These are phyloP conservation scores for Microcebus lehilahytsara DNA, from an alignment of 2,113 vertebrate genomes.

Conservation along the genomic window DNA sequence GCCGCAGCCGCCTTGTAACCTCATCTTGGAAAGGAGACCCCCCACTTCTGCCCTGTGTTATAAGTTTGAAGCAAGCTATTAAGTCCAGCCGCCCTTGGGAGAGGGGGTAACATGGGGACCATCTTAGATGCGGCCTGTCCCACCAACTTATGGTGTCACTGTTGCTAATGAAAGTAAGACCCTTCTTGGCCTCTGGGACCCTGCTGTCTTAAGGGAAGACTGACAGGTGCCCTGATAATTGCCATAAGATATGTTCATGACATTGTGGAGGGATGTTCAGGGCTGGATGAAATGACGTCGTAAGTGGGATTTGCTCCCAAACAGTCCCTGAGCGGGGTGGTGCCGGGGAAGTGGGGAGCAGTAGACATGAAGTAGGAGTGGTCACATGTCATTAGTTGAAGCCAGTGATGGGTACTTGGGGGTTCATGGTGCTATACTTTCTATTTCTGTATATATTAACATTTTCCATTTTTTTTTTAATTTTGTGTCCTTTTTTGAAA, in stretches of 20 bases:
- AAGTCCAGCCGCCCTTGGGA: neutral
- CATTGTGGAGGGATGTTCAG: neutral
- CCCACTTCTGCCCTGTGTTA: neutral
- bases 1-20: neutral
- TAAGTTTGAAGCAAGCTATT: neutral
- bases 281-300: neutral
- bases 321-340: neutral
- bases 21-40: neutral
- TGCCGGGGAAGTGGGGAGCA: neutral
- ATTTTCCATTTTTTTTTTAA: neutral
- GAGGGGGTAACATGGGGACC: too few species aligned
- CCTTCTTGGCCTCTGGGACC: neutral
- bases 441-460: neutral
- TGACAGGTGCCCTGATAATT: neutral
- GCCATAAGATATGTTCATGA: neutral
- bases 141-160: neutral
- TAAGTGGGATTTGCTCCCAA: neutral
- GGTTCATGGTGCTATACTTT: neutral
- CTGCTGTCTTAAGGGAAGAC: neutral
- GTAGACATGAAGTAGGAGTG: neutral
- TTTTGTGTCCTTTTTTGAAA: neutral
- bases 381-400: neutral
- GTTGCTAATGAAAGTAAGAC: neutral
- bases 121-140: neutral
- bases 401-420: neutral